phyloP scores from a whole-genome alignment of 2,888 invertebrate genomes.

The Acronicta psi region DNA sequence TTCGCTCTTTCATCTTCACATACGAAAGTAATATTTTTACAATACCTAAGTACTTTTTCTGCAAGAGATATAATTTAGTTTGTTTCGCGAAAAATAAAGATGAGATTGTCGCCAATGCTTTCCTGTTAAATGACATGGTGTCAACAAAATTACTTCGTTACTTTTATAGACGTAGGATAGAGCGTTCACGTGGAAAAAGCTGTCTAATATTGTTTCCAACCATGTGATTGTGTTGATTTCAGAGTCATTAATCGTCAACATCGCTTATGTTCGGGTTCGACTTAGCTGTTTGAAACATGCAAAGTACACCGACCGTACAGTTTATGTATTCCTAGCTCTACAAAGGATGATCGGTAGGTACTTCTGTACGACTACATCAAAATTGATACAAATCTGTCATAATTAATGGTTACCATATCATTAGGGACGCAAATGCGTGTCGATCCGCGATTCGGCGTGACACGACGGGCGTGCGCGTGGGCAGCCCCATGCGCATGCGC shows the following conservation, averaged over 20 bases:
- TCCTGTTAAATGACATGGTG: neutral
- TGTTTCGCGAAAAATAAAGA: neutral
- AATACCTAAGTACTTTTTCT: slow-evolving; percentile 7
- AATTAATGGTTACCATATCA: slow-evolving; percentile 61
- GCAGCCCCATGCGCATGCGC: slow-evolving; percentile 22
- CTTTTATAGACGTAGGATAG: neutral
- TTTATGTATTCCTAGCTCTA: too few relatives aligned
- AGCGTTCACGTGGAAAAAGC: too few relatives aligned
- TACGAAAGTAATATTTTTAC: slow-evolving; percentile 23
- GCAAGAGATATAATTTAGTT: neutral
- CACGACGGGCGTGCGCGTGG: slow-evolving; percentile 36
- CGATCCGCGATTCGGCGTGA: slow-evolving; percentile 44
- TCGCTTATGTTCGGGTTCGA: too few relatives aligned
- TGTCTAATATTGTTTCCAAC: too few relatives aligned
- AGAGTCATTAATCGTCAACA: too few relatives aligned
- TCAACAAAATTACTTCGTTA: neutral
- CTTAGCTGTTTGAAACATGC: too few relatives aligned
- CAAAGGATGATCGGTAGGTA: too few relatives aligned
- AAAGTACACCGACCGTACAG: too few relatives aligned
- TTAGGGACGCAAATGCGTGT: slow-evolving; percentile 62
- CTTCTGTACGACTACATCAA: neutral
- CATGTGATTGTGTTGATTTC: too few relatives aligned
- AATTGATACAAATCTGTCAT: slow-evolving; percentile 8
- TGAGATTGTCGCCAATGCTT: neutral
- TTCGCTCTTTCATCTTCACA: neutral